Evolutionary conservation across 2,113 vertebrate genomes (phyloP), one percentile per base, ranked within the genome.

Genomic region (Oreocharis arfaki): DNA sequence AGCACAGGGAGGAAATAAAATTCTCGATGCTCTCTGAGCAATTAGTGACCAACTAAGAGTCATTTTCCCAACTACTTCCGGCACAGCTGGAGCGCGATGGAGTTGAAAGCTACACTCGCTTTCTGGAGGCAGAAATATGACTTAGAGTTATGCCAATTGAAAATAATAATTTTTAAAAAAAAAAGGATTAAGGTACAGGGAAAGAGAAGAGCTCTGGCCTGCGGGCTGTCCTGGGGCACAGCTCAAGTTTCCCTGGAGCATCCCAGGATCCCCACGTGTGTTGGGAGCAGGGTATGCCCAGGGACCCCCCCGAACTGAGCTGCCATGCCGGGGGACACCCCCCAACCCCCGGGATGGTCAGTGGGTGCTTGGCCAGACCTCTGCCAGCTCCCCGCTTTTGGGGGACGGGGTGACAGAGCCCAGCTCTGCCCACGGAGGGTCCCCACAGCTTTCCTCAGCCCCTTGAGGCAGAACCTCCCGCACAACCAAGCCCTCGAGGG

Each of bases 141-240:
- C 3, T 60, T 23, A 26, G 9, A 28, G 16, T 16, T 70, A 55
- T 0, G 4, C 4, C 10, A 30, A 17, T 15, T 37, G 6, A 37
- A 68, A 52, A 33, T 6, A 39, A 39, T 39, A 39, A 39, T 39
- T 39, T n/a, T n/a, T 13, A 6, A 3, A 18, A 69, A n/a, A n/a
- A 46, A 27, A 19, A 9, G 9, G 9, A 21, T 73, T 19, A 24
- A n/a, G 2, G 14, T 6, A 15, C 1, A 5, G 16, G 0, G 26
- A 78, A 28, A 50, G 64, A 70, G 28, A 16, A 17, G n/a, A 91
- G 17, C 64, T 52, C 24, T 2, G 9, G 52, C 10, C 32, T 46
- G 39, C 4, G 35, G 26, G 20, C 16, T 0, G 0, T 7, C 7
- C 81, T 14, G 69, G 19, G 4, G 16, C 22, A 7, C 26, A 35